Base-by-base conservation (phyloP, 2,888 invertebrate genomes). In the Thera britannica region DNA sequence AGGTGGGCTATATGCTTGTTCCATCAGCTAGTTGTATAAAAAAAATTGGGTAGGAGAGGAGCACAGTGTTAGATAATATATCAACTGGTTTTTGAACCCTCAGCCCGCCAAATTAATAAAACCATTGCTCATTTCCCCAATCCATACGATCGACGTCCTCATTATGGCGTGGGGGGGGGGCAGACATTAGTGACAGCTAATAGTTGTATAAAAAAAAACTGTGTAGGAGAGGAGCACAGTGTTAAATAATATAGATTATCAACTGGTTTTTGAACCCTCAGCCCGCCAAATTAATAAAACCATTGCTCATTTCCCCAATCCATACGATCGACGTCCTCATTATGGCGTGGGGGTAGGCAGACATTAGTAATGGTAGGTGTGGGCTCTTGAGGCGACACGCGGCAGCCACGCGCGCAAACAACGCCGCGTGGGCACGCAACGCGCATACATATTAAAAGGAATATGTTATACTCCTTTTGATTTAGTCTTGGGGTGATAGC, bases 351-450 rank as follows among this genome's bases (percentile, higher is more conserved):
- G 48, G 74, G 71, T 72, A 68, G 76, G 76, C 36, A 52, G 46
- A 58, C 78, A 77, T 80, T 79, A 79, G 79, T 77, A 76, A 78
- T 77, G 79, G 80, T 75, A 71, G 75, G 75, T 72, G 74, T 75
- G 70, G 71, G 80, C 83, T 77, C 90, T 89, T 77, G 84, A 86
- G 79, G 69, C 75, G 80, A 49, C 90, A 78, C 90, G 79, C 86
- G 90, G 36, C 63, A 78, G 77, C 80, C 74, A 70, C 75, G 72
- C 69, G 75, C 58, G 73, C 82, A 86, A 88, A 87, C 88, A 87
- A 70, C 48, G 81, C 62, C 87, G 84, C 91, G 90, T 88, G 90
- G 81, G 83, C 77, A 75, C 76, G 88, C 90, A 90, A 84, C 82
- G 75, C 76, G 72, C 76, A 68, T 65, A 72, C 72, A 89, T 90